A percentile compares a stretch with the other conserved stretches of the same genome.
Evolutionary conservation across 2,888 invertebrate genomes (phyloP).

Genomic region (Pantelozetes paolii): DNA sequence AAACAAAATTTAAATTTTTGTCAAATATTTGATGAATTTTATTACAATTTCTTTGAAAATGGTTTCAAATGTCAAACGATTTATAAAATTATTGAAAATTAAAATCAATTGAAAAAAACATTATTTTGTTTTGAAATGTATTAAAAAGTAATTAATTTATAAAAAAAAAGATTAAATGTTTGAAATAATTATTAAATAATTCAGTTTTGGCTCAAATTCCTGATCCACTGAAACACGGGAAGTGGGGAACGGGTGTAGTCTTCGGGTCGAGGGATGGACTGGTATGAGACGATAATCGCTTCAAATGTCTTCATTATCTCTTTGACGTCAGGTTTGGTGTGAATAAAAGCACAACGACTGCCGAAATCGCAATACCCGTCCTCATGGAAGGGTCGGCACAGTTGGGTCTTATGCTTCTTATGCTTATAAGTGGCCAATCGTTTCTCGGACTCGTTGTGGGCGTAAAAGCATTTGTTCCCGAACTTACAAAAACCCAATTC

Average conservation of each 20-base stretch:
- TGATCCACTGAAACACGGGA: neutral
- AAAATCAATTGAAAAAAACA: neutral
- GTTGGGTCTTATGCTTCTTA: slow-evolving; percentile 42
- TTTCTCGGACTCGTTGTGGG: slow-evolving; percentile 35
- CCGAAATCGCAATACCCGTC: slow-evolving; percentile 42
- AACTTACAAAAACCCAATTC: slow-evolving; percentile 41
- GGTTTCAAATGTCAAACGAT: neutral
- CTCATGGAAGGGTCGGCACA: slow-evolving; percentile 37
- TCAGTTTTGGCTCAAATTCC: neutral
- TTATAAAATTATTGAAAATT: neutral
- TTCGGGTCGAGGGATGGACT: neutral
- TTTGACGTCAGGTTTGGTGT: slow-evolving; percentile 29
- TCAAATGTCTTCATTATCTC: neutral
- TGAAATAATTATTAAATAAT: neutral
- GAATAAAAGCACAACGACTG: slow-evolving; percentile 39
- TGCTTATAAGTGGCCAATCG: slow-evolving; percentile 36
- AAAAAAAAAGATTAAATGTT: neutral
- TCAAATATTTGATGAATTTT: neutral
- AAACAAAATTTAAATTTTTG: neutral
- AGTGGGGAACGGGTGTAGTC: neutral
- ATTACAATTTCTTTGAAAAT: neutral
- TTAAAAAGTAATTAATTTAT: neutral
- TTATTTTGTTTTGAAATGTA: too few species aligned
- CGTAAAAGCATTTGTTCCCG: slow-evolving; percentile 40
- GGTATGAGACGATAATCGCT: neutral